Conservation (phyloP, 2,888 invertebrate genomes). For the Blomia tropicalis region DNA sequence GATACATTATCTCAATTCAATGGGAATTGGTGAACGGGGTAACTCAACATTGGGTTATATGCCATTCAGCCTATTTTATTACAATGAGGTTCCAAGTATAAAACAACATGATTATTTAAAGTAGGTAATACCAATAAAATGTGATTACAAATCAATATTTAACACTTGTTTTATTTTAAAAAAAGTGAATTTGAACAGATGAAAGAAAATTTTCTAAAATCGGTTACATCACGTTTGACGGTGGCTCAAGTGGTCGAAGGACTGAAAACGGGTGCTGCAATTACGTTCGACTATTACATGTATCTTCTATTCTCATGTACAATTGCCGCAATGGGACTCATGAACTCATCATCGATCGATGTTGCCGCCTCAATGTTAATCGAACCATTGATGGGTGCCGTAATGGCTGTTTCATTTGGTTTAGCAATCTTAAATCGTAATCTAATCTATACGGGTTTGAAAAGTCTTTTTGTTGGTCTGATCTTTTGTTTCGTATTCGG, state of each 20-base stretch:
- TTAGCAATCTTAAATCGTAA: constrained; percentile 50
- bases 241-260: constrained; percentile 54
- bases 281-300: constrained; percentile 59
- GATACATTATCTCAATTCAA: constrained; percentile 44
- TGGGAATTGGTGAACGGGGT: constrained; percentile 46
- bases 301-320: constrained; percentile 55
- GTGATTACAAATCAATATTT: neutral
- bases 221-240: constrained; percentile 49
- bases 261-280: constrained; percentile 48
- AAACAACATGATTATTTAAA: neutral
- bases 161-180: too few species aligned
- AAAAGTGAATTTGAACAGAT: constrained; percentile 12
- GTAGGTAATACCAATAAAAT: neutral
- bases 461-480: constrained; percentile 51
- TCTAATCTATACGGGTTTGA: constrained; percentile 48
- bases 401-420: constrained; percentile 58
- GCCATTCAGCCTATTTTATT: constrained; percentile 21
- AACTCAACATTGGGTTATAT: constrained; percentile 31
- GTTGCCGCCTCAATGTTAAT: constrained; percentile 64
- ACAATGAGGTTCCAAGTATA: constrained; percentile 11
- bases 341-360: constrained; percentile 55
- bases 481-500: constrained; percentile 46
- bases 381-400: constrained; percentile 59
- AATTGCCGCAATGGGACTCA: constrained; percentile 53
- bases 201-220: constrained; percentile 43